These are phyloP conservation scores for Dipodomys merriami DNA, from an alignment of 2,113 vertebrate species.

Conservation along the genomic window DNA sequence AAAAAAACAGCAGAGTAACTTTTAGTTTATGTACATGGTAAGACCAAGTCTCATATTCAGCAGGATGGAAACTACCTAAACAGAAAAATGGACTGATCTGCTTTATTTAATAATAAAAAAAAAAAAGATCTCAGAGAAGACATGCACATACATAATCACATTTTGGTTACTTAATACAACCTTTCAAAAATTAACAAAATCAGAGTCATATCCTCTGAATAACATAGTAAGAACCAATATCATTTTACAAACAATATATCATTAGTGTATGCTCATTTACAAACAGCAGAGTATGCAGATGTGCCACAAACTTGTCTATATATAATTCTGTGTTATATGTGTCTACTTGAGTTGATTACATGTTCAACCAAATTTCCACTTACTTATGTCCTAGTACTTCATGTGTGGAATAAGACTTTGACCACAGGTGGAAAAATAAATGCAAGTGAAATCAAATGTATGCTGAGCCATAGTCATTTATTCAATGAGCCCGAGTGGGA, in stretches of 20 bases:
- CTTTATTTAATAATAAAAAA: background rate
- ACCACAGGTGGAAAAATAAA: background rate
- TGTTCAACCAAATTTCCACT: background rate
- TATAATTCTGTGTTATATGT: background rate
- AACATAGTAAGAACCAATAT: background rate
- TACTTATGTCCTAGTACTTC: background rate
- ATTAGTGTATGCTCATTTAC: background rate
- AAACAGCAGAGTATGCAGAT: background rate
- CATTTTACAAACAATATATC: background rate
- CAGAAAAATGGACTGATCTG: background rate
- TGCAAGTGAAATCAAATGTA: background rate
- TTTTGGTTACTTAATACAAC: background rate
- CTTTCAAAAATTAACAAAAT: background rate
- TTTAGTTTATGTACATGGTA: background rate
- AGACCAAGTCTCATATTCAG: background rate
- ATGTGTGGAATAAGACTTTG: background rate
- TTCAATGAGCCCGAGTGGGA: no score
- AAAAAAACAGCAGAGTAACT: background rate
- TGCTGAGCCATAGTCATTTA: background rate
- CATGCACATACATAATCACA: background rate
- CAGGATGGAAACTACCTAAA: background rate
- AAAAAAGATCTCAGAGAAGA: background rate
- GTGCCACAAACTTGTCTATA: background rate
- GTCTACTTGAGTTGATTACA: background rate
- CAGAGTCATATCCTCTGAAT: background rate